Base-by-base conservation (phyloP, 2,888 invertebrate genomes). In the Drosophila yooni region DNA sequence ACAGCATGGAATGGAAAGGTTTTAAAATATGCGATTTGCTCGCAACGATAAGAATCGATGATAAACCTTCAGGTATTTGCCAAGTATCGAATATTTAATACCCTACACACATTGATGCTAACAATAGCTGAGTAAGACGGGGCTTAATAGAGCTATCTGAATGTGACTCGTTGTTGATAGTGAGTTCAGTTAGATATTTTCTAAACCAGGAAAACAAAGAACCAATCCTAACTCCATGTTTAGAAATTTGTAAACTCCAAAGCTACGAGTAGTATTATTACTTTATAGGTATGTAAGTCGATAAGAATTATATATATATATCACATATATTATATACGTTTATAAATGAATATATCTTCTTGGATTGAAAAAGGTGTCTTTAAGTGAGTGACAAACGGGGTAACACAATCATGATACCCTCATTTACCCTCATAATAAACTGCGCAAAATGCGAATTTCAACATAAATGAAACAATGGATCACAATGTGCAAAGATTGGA, bases 401-500 rank as follows among this genome's bases (percentile, higher is more conserved):
- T 43, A 8, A 6, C 5, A 2, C 6, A n/a, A 2, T 67, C 34
- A 29, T 13, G 8, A 18, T 40, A 15, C 50, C 29, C 40, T 8
- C 1, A 29, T 3, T 3, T 21, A 7, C 15, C 3, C 40, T 2
- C 31, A 15, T 36, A 34, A 46, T 27, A 59, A 56, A 33, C 21
- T 10, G n/a, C 50, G 27, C 61, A 56, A 56, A 56, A 54, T 70
- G 56, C 43, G 71, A 54, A 68, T 68, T 72, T 79, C 66, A 69
- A 66, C 80, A 74, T 66, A 83, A 67, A 71, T 65, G 66, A 83
- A 62, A 76, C 76, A 76, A 76, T 77, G 77, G 64, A 72, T 67
- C 63, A 58, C 48, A 58, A 58, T 48, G 65, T 31, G 38, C 46
- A 57, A 34, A 64, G 36, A 38, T 50, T 64, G 43, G 33, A 31